Conservation (phyloP, 2,797 vertebrate species). For the Arctocebus calabarensis region DNA sequence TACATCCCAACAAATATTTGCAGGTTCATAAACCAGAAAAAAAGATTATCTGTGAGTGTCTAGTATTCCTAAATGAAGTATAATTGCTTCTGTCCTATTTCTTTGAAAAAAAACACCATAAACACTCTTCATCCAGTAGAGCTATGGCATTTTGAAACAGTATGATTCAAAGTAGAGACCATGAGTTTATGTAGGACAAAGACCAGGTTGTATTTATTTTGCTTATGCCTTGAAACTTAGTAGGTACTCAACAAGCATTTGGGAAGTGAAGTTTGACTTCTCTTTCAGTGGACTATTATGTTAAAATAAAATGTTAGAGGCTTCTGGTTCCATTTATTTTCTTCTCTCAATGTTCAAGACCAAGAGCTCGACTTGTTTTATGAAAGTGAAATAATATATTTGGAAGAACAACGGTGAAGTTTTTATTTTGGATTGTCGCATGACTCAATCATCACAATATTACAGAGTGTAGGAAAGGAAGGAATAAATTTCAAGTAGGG, state of each 20-base stretch:
- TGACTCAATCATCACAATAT: background rate
- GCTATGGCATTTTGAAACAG: background rate
- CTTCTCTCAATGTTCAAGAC: slow-evolving; percentile 32
- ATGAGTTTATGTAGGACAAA: background rate
- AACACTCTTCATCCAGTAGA: background rate
- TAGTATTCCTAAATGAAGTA: background rate
- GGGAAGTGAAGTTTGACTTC: slow-evolving; percentile 7
- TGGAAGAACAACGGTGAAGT: slow-evolving; percentile 18
- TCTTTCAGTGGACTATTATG: background rate
- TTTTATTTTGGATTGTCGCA: background rate
- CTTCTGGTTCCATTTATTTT: slow-evolving; percentile 57
- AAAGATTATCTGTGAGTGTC: background rate
- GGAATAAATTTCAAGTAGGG: background rate
- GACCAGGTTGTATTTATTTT: background rate
- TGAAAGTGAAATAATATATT: slow-evolving; percentile 48
- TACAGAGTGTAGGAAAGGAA: background rate
- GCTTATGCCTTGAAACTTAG: background rate
- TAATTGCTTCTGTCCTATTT: slow-evolving; percentile 3
- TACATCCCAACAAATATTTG: background rate
- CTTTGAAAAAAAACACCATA: background rate
- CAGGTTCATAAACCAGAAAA: background rate
- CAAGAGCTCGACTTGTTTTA: slow-evolving; percentile 37
- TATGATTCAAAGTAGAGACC: background rate
- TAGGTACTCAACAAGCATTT: background rate
- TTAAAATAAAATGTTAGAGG: background rate